Conservation (phyloP, 2,113 vertebrate genomes). For the Leptosomus discolor region DNA sequence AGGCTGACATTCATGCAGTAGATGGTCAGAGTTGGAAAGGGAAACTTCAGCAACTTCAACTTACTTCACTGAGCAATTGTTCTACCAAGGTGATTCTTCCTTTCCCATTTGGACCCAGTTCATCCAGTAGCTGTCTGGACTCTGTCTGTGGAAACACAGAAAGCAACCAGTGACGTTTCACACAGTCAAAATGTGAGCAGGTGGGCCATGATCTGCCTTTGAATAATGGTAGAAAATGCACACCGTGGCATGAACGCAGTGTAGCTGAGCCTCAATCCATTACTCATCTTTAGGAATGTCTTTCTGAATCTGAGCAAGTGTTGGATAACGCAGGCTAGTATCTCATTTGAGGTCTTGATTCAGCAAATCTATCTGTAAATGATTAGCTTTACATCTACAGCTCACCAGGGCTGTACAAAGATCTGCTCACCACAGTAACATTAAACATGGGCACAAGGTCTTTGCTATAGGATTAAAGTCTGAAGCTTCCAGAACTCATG, state of each 20-base stretch:
- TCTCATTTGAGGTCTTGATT: not conserved
- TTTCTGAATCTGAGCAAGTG: not conserved
- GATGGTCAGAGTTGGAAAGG: not conserved
- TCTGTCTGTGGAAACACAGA: constrained; percentile 60
- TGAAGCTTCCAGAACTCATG: not conserved
- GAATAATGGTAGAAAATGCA: not conserved
- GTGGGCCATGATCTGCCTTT: not conserved
- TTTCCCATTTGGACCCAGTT: constrained; percentile 72
- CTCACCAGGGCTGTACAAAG: not conserved
- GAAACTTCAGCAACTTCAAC: not conserved
- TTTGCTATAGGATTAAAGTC: not conserved
- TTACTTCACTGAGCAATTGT: constrained; percentile 82
- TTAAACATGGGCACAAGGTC: not conserved
- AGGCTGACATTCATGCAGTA: not conserved
- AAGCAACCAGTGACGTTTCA: not conserved
- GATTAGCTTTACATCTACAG: not conserved
- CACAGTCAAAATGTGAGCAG: not conserved
- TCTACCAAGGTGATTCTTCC: constrained; percentile 75
- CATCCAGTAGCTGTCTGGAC: constrained; percentile 74
- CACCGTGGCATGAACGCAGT: not conserved
- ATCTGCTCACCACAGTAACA: not conserved
- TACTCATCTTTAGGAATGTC: not conserved
- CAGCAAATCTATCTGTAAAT: not conserved
- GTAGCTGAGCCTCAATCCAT: not conserved
- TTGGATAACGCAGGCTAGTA: not conserved